Evolutionary conservation across 2,888 invertebrate species (phyloP).

Genomic region (Allacma fusca): DNA sequence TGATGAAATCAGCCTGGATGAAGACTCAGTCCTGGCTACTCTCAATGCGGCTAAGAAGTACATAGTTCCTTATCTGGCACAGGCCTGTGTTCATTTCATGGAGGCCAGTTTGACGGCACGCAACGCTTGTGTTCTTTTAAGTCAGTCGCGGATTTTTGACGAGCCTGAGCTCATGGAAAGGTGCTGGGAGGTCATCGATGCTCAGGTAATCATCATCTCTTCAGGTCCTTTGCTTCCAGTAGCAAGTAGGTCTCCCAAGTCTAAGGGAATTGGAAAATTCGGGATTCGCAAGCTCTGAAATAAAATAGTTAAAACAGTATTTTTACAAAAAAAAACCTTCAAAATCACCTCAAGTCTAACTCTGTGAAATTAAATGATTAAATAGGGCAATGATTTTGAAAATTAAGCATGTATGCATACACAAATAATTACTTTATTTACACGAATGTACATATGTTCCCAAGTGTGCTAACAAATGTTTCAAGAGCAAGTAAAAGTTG

Average conservation of each 20-base stretch:
- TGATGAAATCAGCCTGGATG: slow-evolving; percentile 94
- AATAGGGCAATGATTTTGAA: no score
- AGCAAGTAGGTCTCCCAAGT: no score
- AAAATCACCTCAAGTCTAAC: no score
- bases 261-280: no score
- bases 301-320: no score
- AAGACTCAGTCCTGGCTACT: slow-evolving; percentile 92
- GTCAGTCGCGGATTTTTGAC: slow-evolving; percentile 94
- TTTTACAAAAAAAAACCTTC: no score
- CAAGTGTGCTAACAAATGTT: background rate
- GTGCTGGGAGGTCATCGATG: slow-evolving; percentile 98
- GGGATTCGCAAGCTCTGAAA: no score
- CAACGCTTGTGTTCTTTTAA: slow-evolving; percentile 93
- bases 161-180: slow-evolving; percentile 96
- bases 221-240: no score
- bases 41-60: slow-evolving; percentile 97
- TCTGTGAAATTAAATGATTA: no score
- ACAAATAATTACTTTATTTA: no score
- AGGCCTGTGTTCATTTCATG: slow-evolving; percentile 92
- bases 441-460: no score
- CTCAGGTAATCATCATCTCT: slow-evolving; percentile 73
- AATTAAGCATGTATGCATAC: no score
- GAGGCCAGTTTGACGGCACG: slow-evolving; percentile 95
- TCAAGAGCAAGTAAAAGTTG: slow-evolving; percentile 28
- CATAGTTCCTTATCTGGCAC: slow-evolving; percentile 91